These are phyloP conservation scores for Calameuta filiformis DNA, from an alignment of 2,888 invertebrate species.

Conservation along the genomic window DNA sequence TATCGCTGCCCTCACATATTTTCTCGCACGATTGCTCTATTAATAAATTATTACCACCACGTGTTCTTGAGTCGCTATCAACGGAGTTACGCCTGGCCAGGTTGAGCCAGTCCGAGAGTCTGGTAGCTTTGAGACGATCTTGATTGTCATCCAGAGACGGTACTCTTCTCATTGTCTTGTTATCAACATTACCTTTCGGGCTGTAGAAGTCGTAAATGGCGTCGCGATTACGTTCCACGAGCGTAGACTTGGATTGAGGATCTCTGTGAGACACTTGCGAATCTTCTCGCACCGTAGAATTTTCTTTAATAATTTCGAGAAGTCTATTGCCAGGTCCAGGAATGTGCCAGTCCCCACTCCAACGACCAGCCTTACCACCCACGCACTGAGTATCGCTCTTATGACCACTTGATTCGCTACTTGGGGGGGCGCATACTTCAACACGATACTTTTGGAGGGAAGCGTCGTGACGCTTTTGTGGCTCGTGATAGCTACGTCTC, in stretches of 20 bases:
- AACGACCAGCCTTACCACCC: conserved; percentile 16
- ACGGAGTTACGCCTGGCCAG: conserved; percentile 46
- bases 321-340: conserved; percentile 39
- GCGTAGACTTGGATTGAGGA: not conserved
- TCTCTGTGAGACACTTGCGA: not conserved
- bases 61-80: conserved; percentile 22
- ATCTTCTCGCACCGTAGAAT: conserved; percentile 30
- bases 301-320: conserved; percentile 55
- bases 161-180: not conserved
- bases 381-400: conserved; percentile 9
- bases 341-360: conserved; percentile 24
- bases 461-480: conserved; percentile 18
- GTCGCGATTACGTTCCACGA: conserved; percentile 14
- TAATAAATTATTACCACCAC: conserved; percentile 24
- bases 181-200: not conserved
- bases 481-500: conserved; percentile 71
- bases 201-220: conserved; percentile 20
- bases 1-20: conserved; percentile 22
- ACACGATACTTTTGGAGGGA: conserved; percentile 37
- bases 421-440: conserved; percentile 14
- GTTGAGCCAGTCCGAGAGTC: conserved; percentile 61
- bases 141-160: conserved; percentile 29
- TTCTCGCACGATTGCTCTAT: conserved; percentile 22
- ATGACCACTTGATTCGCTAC: conserved; percentile 7
- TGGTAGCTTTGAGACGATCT: conserved; percentile 54